Percentiles rank a stretch among this genome's conserved stretches.
Conservation (phyloP, 2,888 invertebrate species). For the Pyrrhia umbra region DNA sequence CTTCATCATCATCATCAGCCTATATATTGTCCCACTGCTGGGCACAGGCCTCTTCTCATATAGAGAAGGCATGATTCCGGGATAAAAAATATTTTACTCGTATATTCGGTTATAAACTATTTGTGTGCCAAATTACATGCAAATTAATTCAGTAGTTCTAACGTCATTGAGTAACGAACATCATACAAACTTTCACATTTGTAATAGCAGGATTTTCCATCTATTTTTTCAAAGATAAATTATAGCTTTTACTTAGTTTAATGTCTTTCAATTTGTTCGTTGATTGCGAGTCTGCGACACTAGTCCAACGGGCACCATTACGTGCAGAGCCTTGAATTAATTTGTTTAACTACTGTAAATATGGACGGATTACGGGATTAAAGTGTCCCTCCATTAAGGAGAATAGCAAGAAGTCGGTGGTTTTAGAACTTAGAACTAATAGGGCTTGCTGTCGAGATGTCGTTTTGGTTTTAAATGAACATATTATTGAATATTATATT, state of each 20-base stretch:
- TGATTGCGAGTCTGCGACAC: conserved; percentile 31
- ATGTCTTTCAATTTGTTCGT: conserved; percentile 46
- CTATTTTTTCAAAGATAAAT: conserved; percentile 22
- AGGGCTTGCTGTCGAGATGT: conserved; percentile 2
- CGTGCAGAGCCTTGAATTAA: conserved; percentile 52
- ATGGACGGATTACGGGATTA: conserved; percentile 41
- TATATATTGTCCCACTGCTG: no score
- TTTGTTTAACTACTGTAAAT: conserved; percentile 55
- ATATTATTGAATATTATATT: background rate
- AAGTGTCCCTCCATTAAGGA: conserved; percentile 34
- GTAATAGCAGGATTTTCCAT: background rate
- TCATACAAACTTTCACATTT: background rate
- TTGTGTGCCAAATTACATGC: no score
- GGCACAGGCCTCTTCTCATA: no score
- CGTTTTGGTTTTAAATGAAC: background rate
- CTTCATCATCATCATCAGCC: no score
- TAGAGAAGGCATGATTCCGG: no score
- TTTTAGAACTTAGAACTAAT: conserved; percentile 37
- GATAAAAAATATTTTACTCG: no score
- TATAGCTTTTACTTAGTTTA: conserved; percentile 23
- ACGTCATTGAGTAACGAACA: background rate
- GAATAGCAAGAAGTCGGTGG: conserved; percentile 41
- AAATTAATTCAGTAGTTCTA: background rate
- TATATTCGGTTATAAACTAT: no score
- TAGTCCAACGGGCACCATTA: conserved; percentile 36